Evolutionary conservation across 1,140 invertebrate genomes (phyloP).

Genomic region (Drosophila paulistorum): DNA sequence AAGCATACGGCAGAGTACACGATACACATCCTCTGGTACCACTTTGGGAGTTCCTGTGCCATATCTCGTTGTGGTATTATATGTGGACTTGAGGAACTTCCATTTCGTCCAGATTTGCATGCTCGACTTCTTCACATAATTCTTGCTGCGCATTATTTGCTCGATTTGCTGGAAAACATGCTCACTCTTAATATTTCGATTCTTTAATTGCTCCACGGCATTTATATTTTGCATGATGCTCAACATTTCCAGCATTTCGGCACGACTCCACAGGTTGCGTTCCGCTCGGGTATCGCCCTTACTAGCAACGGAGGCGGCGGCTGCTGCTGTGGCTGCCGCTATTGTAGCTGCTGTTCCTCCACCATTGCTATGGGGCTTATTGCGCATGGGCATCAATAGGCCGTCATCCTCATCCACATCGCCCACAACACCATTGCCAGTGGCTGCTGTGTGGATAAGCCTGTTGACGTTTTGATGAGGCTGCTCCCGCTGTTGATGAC

Average conservation of each 20-base stretch:
- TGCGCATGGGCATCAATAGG: conserved; percentile 66
- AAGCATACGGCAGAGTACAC: conserved; percentile 67
- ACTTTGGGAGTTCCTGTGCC: conserved; percentile 70
- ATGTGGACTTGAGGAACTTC: conserved; percentile 81
- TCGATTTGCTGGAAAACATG: conserved; percentile 71
- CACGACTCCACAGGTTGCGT: conserved; percentile 77
- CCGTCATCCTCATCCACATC: conserved; percentile 77
- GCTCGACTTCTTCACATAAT: conserved; percentile 72
- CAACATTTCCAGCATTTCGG: conserved; percentile 76
- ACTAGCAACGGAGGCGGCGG: conserved; percentile 7
- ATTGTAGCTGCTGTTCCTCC: conserved; percentile 1
- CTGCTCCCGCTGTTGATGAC: conserved; percentile 25
- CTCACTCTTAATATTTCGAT: conserved; percentile 74
- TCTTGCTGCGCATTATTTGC: conserved; percentile 67
- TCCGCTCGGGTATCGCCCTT: conserved; percentile 51
- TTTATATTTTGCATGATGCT: conserved; percentile 74
- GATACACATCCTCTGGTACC: conserved; percentile 72
- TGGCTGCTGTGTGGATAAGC: conserved; percentile 62
- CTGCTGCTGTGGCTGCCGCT: background rate
- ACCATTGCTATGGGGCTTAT: conserved; percentile 26
- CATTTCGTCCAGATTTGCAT: conserved; percentile 82
- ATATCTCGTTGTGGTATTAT: conserved; percentile 71
- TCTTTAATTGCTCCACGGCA: conserved; percentile 68
- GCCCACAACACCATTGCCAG: conserved; percentile 66
- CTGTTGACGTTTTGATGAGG: conserved; percentile 58